These are phyloP conservation scores for Melinaea marsaeus DNA, from an alignment of 2,888 invertebrate species.

Conservation along the genomic window DNA sequence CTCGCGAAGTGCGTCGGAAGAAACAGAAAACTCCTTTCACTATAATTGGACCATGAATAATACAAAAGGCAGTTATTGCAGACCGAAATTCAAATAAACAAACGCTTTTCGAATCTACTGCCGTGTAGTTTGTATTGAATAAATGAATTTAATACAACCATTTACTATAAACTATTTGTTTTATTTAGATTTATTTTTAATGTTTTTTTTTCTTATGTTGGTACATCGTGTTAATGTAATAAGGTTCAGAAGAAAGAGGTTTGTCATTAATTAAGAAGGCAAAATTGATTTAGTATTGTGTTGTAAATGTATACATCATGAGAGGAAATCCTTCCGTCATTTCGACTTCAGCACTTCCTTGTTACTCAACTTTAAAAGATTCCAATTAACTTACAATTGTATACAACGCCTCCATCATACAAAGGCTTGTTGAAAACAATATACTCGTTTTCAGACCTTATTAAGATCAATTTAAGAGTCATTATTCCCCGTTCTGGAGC, in stretches of 20 bases:
- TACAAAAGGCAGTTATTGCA: constrained; percentile 73
- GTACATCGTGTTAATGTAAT: not conserved
- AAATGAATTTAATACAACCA: constrained; percentile 18
- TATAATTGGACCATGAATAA: constrained; percentile 78
- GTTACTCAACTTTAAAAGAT: constrained; percentile 74
- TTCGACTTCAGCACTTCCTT: constrained; percentile 50
- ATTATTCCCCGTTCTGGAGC: not conserved
- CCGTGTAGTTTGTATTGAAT: constrained; percentile 23
- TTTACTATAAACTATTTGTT: not conserved
- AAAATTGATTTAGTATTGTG: constrained; percentile 20
- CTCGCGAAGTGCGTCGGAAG: constrained; percentile 37
- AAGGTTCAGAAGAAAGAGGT: constrained; percentile 14
- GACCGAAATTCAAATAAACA: constrained; percentile 59
- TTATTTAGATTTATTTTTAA: not conserved
- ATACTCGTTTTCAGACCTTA: constrained; percentile 3
- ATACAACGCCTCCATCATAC: constrained; percentile 19
- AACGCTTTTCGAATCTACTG: constrained; percentile 44
- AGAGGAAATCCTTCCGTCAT: constrained; percentile 12
- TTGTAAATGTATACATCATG: constrained; percentile 22
- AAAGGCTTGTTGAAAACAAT: constrained; percentile 12
- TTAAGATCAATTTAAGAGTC: not conserved
- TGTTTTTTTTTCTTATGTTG: not conserved
- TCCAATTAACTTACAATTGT: constrained; percentile 60
- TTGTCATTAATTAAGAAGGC: constrained; percentile 24
- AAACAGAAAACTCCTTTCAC: constrained; percentile 73